Evolutionary conservation across 2,113 vertebrate genomes (phyloP).

Genomic region (Onychostoma macrolepis): DNA sequence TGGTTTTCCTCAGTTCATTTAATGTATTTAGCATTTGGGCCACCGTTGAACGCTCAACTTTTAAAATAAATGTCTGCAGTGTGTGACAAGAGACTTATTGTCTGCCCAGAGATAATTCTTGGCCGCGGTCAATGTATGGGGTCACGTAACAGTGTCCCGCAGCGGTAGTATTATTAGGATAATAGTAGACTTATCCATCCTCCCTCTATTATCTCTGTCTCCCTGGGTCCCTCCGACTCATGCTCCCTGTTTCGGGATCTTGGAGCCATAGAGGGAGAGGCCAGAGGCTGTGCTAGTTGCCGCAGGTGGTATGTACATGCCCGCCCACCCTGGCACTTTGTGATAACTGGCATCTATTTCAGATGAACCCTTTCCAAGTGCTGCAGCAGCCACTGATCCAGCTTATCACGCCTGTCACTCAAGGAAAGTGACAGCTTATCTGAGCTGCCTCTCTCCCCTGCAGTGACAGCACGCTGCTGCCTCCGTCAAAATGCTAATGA

Average conservation of each 20-base stretch:
- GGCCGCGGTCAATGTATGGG: slow-evolving; percentile 24
- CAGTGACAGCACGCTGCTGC: slow-evolving; percentile 60
- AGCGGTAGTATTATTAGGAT: slow-evolving; percentile 50
- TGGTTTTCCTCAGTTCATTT: slow-evolving; percentile 21
- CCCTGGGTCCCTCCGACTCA: not conserved
- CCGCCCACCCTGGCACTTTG: slow-evolving; percentile 43
- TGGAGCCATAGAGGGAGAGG: not conserved
- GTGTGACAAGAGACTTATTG: slow-evolving; percentile 43
- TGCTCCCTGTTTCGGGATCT: not conserved
- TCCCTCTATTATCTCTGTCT: slow-evolving; percentile 19
- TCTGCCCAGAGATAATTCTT: slow-evolving; percentile 43
- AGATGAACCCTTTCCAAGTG: slow-evolving; percentile 43
- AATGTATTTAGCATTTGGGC: not conserved
- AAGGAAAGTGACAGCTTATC: slow-evolving; percentile 56
- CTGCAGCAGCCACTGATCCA: slow-evolving; percentile 43
- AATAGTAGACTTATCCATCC: slow-evolving; percentile 42
- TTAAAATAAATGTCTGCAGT: slow-evolving; percentile 41
- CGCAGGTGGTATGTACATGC: slow-evolving; percentile 22
- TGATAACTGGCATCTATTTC: slow-evolving; percentile 53
- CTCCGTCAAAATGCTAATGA: slow-evolving; percentile 69
- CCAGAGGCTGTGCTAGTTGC: slow-evolving; percentile 32
- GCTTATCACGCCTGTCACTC: slow-evolving; percentile 56
- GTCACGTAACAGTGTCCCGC: slow-evolving; percentile 1
- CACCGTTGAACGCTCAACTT: slow-evolving; percentile 1
- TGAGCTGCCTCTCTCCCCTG: slow-evolving; percentile 29